phyloP scores from a whole-genome alignment of 2,113 vertebrate genomes.

The Tinamus guttatus region DNA sequence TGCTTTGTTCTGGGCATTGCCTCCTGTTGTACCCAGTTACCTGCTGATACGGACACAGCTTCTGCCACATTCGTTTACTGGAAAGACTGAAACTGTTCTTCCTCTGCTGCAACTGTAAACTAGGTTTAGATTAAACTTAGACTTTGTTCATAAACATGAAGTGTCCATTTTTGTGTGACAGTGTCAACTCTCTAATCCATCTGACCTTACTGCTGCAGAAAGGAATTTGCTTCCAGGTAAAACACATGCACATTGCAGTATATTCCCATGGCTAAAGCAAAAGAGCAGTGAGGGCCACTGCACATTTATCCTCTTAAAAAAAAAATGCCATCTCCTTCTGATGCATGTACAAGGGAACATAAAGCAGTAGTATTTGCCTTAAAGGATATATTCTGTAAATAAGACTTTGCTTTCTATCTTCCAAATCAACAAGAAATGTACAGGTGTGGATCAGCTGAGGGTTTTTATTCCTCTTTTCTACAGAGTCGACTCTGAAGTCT shows the following conservation, averaged over 20 bases:
- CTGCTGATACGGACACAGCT: neutral
- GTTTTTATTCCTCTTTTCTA: neutral
- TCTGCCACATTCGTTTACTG: neutral
- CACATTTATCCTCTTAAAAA: neutral
- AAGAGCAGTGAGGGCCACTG: neutral
- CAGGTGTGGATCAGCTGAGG: neutral
- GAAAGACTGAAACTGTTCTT: constrained; percentile 30
- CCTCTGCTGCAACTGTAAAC: constrained; percentile 50
- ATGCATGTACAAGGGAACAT: neutral
- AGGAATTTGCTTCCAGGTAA: neutral
- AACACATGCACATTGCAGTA: neutral
- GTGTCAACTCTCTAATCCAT: neutral
- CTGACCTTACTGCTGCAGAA: neutral
- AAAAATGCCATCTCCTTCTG: neutral
- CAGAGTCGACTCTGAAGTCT: neutral
- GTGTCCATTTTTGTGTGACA: constrained; percentile 36
- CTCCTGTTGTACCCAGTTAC: neutral
- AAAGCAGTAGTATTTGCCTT: accelerated
- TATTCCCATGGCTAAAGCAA: neutral
- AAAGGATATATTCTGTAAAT: neutral
- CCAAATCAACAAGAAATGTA: neutral
- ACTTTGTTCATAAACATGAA: constrained; percentile 24
- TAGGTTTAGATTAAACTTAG: constrained; percentile 63
- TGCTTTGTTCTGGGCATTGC: neutral
- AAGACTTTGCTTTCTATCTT: neutral